Base-by-base conservation (phyloP, 2,113 vertebrate genomes). In the Dermatemys mawii region DNA sequence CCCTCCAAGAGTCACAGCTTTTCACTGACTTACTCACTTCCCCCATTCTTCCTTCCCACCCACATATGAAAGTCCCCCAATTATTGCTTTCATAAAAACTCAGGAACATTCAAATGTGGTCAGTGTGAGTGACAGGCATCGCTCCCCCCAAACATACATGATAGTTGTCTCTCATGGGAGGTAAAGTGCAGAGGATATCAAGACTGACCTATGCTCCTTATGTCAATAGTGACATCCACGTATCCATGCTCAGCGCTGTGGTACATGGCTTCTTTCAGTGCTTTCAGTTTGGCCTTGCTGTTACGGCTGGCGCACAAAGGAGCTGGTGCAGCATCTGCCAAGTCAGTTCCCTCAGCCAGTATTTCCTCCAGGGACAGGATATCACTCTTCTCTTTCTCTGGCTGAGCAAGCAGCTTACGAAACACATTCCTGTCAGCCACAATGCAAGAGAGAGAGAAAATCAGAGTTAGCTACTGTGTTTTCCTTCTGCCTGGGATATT, bases 281-380 rank as follows among this genome's bases (percentile, higher is more conserved):
- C 99, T 97, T 99, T 99, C 87, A 99, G 98, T 97, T 98, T 99
- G 98, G 99, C 99, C 96, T 99, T 99, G 97, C 99, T 99, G 67
- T 98, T 99, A 84, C 99, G 98, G 96, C 98, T 98, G 97, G 99
- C 96, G 0, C 99, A 99, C 63, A 99, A 97, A 3, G 99, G 98
- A 89, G 98, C 98, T 3, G 98, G 98, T 5, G 98, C 98, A 27
- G 98, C 97, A 27, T 98, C 99, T 0, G 98, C 98, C 98, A 99
- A 94, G 93, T 99, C 99, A 0, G 99, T 99, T 55, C 99, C 99
- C 96, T 99, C 99, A 0, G 99, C 99, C 95, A 99, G 98, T 96
- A 99, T 99, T 98, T 99, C 99, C 97, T 99, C 99, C 98, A 99
- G 97, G 0, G 99, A 99, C 93, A 99, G 97, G 75, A 99, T 99